Base-by-base conservation (phyloP, 2,888 invertebrate genomes). In the Drosophila tanythrix region DNA sequence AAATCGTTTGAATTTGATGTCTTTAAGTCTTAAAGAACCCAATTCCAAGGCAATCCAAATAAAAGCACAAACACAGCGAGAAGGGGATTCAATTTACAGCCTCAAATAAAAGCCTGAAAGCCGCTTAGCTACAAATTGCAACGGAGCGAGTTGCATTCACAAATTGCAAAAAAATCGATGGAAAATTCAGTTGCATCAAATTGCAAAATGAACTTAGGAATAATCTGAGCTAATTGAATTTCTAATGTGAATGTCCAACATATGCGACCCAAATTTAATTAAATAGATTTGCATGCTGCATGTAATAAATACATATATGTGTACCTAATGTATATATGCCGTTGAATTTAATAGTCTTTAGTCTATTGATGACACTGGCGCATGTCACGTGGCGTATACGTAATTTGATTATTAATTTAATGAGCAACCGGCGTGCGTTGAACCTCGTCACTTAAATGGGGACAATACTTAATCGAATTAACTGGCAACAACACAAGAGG, bases 401-500 rank as follows among this genome's bases (percentile, higher is more conserved):
- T 89, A 90, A 89, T 85, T 88, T 81, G 81, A 90, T 85, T 90
- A 90, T 86, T 90, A 86, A 86, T 85, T 89, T 76, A 90, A 90
- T 90, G 64, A 70, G 79, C 78, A 56, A 60, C 51, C 56, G 82
- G 67, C 73, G 67, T 52, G 70, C 51, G 61, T 71, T 31, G 43
- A 60, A 60, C 53, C 73, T 52, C 52, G 71, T 53, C 77, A 72
- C 81, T 80, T 86, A 90, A 90, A 88, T 80, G 81, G 80, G 83
- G 69, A 58, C 71, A 79, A 82, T 82, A 77, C 71, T 83, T 83
- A 90, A 90, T 85, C 87, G 81, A 90, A 88, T 85, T 88, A 86
- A 69, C 71, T 73, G 60, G 46, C 48, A 35, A 57, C 36, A 51
- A 35, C 43, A 55, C n/a, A 62, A 11, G 48, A 38, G 13, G 29